Percentiles rank a stretch among this genome's conserved stretches.
phyloP scores from a whole-genome alignment of 2,888 invertebrate genomes.

The Neoitamus cyanurus region DNA sequence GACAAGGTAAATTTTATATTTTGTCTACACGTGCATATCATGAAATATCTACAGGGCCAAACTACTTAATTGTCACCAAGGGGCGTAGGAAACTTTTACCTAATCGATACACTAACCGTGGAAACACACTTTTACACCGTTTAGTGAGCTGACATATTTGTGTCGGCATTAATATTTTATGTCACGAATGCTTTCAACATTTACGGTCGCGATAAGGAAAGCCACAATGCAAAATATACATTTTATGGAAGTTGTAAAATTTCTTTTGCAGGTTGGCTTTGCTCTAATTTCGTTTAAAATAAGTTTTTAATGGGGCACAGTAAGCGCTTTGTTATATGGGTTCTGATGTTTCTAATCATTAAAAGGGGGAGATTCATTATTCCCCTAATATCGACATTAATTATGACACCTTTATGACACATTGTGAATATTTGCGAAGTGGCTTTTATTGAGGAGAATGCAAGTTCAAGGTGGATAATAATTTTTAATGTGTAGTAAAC shows the following conservation, averaged over 20 bases:
- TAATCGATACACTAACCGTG: neutral
- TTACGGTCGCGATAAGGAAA: neutral
- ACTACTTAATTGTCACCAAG: neutral
- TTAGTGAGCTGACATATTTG: neutral
- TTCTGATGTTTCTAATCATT: neutral
- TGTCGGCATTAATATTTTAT: neutral
- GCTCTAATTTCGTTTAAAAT: neutral
- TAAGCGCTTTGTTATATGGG: neutral
- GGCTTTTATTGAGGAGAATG: no score
- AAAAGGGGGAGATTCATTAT: neutral
- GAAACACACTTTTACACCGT: neutral
- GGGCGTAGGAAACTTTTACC: neutral
- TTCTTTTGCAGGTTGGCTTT: neutral
- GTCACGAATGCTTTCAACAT: neutral
- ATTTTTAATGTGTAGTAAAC: no score
- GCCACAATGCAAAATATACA: neutral
- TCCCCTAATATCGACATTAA: neutral
- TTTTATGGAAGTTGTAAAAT: neutral
- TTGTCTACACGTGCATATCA: neutral
- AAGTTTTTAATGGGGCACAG: neutral
- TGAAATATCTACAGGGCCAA: neutral
- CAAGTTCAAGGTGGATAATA: no score
- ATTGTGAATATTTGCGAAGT: no score
- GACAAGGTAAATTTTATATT: constrained; percentile 59
- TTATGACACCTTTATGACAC: neutral